Evolutionary conservation across 2,888 invertebrate genomes (phyloP), one percentile per base, ranked within the genome.

Genomic region (Schrankia costaestrigalis): DNA sequence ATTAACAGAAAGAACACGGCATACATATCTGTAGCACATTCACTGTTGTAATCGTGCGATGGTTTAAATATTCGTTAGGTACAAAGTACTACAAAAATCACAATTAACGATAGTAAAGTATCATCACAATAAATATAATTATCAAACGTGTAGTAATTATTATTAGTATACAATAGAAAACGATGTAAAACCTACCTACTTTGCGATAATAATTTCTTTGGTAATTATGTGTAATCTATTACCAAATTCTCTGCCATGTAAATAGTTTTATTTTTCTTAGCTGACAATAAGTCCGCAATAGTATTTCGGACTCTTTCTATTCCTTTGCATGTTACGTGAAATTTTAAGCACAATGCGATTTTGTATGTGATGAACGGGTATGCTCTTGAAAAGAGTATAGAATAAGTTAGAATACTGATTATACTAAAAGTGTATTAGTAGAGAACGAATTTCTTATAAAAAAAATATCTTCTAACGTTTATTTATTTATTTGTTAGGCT

Each of bases 331-430:
- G 41, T 26, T 35, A 36, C 19, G 34, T 26, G 22, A 33, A 34
- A 27, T 21, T 28, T 11, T 22, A 43, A 60, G 69, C 68, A 65
- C 65, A 56, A 58, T 59, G 63, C 57, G 61, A 67, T 69, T 68
- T n/a, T 63, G 61, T 54, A 71, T 74, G 72, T 70, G 68, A 72
- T 68, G 67, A 68, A 75, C 68, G 66, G 68, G 69, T 72, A 65
- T 53, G 56, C 74, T 75, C 74, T 73, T 71, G 56, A 53, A 51
- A 72, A 75, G 71, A 68, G 72, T 64, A 15, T 71, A 72, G 56
- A 40, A 28, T 69, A 62, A 66, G 61, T 49, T 57, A 63, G 53
- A 45, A 40, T 46, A 52, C 43, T 40, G 37, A 47, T 31, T 50
- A 52, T 40, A 46, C 43, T 49, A 33, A 50, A 46, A 53, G 37